A percentile compares a stretch with the other conserved stretches of the same genome.
These are phyloP conservation scores for Neoseiulus cucumeris DNA, from an alignment of 1,140 invertebrate genomes.

Conservation along the genomic window DNA sequence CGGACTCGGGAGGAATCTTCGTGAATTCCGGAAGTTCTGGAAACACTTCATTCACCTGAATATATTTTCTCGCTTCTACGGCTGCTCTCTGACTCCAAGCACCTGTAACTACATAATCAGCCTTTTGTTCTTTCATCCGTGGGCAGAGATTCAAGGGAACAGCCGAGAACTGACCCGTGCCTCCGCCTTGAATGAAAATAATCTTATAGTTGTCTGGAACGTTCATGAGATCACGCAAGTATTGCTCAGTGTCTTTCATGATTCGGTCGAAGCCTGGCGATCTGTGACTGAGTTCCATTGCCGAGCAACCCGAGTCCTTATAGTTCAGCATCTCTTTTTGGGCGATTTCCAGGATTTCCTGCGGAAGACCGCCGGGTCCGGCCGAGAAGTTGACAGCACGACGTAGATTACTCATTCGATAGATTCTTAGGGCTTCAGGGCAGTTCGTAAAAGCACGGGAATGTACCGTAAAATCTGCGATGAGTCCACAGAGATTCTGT, in stretches of 20 bases:
- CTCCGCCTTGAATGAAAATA: slow-evolving; percentile 83
- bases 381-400: slow-evolving; percentile 14
- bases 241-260: slow-evolving; percentile 50
- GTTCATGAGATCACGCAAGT: slow-evolving; percentile 55
- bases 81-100: slow-evolving; percentile 85
- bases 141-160: slow-evolving; percentile 74
- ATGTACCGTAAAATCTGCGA: no score
- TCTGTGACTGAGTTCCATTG: slow-evolving; percentile 36
- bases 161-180: slow-evolving; percentile 76
- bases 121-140: slow-evolving; percentile 39
- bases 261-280: slow-evolving; percentile 61
- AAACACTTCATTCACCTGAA: slow-evolving; percentile 67
- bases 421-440: no score
- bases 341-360: slow-evolving; percentile 46
- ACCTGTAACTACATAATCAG: slow-evolving; percentile 67
- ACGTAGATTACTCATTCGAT: neutral
- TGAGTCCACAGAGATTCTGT: no score
- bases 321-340: slow-evolving; percentile 62
- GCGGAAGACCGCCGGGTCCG: slow-evolving; percentile 13
- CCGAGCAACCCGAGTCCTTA: slow-evolving; percentile 55
- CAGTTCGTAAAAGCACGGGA: no score
- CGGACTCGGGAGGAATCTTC: slow-evolving; percentile 32
- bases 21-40: slow-evolving; percentile 49
- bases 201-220: slow-evolving; percentile 84
- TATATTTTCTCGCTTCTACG: slow-evolving; percentile 83